Evolutionary conservation across 2,888 invertebrate species (phyloP), one percentile per base, ranked within the genome.

Genomic region (Acleris sparsana): DNA sequence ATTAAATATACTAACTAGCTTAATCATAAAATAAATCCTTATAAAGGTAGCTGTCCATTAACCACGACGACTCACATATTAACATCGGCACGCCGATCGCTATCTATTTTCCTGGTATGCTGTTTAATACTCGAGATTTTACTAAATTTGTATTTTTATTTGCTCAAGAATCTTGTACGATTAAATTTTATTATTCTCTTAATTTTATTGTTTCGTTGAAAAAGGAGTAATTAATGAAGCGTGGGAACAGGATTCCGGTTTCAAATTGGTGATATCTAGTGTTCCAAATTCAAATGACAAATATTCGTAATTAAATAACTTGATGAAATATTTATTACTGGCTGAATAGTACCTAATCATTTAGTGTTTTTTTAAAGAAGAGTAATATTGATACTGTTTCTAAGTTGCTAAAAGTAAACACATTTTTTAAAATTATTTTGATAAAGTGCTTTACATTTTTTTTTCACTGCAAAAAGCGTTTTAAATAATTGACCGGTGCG

Each of bases 91-190:
- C 16, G 59, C 46, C 53, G 53, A 59, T 59, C 46, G 13, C 39
- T 39, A 63, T 63, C 63, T 7, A 52, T 9, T 44, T 63, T 44
- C 57, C 29, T 48, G 46, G 57, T 63, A 58, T 58, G 39, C 39
- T 4, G 39, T 58, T 58, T 52, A n/a, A 20, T 46, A 53, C 48
- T 58, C 22, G n/a, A 43, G 51, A 58, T 17, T 11, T 33, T 39
- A 33, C 63, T 57, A 43, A 13, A 6, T 51, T 57, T 57, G 43
- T 52, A 18, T 25, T 25, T 63, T 44, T 46, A 16, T 48, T 53
- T 53, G 53, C 25, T 22, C 18, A 39, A 58, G 52, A 58, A 58
- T 63, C 51, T 53, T 44, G 33, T 16, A 43, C 20, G 22, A 29
- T 22, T 49, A 18, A 51, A 43, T 44, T 52, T 57, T 63, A 57